Conservation (phyloP, 2,888 invertebrate species). For the Zhengitettix transpicula region DNA sequence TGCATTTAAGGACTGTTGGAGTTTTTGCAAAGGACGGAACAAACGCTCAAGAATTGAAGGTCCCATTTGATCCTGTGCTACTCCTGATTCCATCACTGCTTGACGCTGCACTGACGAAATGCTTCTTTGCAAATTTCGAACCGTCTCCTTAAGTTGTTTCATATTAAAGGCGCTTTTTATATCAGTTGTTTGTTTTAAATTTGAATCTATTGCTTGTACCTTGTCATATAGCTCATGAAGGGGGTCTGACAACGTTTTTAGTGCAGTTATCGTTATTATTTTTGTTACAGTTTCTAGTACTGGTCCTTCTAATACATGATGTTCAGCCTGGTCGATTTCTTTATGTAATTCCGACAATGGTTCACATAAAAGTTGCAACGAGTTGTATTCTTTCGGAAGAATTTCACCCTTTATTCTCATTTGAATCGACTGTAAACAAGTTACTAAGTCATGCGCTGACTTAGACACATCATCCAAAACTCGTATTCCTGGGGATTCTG, state of each 20-base stretch:
- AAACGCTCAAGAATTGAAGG: constrained; percentile 1
- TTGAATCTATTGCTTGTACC: neutral
- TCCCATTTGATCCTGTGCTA: neutral
- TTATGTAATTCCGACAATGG: neutral
- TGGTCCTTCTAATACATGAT: neutral
- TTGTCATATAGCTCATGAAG: constrained; percentile 5
- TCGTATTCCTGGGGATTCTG: neutral
- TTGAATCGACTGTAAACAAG: neutral
- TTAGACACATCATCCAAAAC: neutral
- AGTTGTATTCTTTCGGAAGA: neutral
- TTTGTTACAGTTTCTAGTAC: neutral
- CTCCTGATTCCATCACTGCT: constrained; percentile 3
- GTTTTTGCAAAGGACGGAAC: constrained; percentile 2
- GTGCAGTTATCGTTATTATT: constrained; percentile 4
- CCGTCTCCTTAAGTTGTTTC: neutral
- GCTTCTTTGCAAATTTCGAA: neutral
- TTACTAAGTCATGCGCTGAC: neutral
- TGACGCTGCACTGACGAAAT: constrained; percentile 2
- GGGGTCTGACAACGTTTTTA: constrained; percentile 14
- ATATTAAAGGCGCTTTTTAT: neutral
- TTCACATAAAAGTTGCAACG: neutral
- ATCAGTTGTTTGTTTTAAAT: neutral
- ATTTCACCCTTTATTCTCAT: neutral
- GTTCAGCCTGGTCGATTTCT: neutral
- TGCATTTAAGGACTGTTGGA: constrained; percentile 1